These are phyloP conservation scores for Sitobion miscanthi DNA, from an alignment of 1,140 invertebrate species.

Conservation along the genomic window DNA sequence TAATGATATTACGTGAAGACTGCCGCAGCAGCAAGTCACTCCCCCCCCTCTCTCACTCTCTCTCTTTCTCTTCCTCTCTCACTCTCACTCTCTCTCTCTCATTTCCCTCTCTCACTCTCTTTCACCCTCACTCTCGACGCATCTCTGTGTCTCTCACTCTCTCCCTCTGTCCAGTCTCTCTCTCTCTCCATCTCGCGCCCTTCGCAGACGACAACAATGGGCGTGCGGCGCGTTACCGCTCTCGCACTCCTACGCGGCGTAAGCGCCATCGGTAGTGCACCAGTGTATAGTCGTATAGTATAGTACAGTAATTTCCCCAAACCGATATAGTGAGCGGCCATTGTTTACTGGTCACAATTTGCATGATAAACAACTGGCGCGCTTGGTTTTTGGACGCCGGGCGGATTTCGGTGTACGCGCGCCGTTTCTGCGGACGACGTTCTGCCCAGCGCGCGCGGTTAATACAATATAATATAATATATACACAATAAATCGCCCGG, in stretches of 20 bases:
- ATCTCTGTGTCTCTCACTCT: neutral
- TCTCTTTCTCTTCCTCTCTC: no score
- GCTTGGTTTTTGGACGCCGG: neutral
- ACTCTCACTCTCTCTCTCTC: neutral
- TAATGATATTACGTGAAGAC: conserved; percentile 10
- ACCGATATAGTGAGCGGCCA: conserved; percentile 45
- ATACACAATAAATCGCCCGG: neutral
- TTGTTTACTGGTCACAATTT: conserved; percentile 49
- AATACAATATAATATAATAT: neutral
- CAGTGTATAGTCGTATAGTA: no score
- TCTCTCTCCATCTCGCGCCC: neutral
- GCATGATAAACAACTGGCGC: conserved; percentile 41
- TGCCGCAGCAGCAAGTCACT: neutral
- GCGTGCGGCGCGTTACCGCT: neutral
- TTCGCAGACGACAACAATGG: neutral
- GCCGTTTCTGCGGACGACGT: neutral
- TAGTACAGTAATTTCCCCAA: conserved; percentile 18
- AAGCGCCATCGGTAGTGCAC: neutral
- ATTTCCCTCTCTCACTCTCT: no score
- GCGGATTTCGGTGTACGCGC: neutral
- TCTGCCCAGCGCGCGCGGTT: neutral
- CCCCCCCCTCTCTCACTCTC: neutral
- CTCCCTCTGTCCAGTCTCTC: neutral
- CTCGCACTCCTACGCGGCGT: neutral
- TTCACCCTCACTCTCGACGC: neutral